Evolutionary conservation across 2,113 vertebrate genomes (phyloP).

Genomic region (Chaetodon trifascialis): DNA sequence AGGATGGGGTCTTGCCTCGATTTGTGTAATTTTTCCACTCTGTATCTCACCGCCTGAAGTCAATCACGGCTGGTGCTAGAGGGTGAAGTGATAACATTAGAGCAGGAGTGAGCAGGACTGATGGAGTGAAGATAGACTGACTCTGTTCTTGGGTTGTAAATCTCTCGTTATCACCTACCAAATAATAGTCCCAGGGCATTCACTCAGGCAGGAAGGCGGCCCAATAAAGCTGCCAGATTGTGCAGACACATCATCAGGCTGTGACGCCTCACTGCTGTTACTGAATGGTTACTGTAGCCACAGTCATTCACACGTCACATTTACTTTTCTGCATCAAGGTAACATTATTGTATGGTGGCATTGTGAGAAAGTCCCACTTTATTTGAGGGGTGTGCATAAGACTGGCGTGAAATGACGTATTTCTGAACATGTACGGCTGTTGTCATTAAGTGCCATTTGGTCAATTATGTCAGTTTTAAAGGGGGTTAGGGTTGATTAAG

Average conservation of each 20-base stretch:
- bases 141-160: constrained; percentile 65
- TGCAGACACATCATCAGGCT: constrained; percentile 49
- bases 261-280: constrained; percentile 8
- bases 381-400: too few relatives aligned
- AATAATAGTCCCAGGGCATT: constrained; percentile 59
- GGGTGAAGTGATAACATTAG: constrained; percentile 53
- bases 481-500: too few relatives aligned
- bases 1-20: neutral
- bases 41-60: constrained; percentile 29
- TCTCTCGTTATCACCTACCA: constrained; percentile 75
- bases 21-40: constrained; percentile 12
- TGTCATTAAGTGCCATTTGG: too few relatives aligned
- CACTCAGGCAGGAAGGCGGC: constrained; percentile 30
- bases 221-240: constrained; percentile 68
- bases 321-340: neutral
- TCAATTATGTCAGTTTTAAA: too few relatives aligned
- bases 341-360: neutral
- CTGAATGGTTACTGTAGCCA: neutral
- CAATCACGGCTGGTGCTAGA: constrained; percentile 7
- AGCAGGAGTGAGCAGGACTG: constrained; percentile 45
- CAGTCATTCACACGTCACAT: neutral
- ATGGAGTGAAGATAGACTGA: constrained; percentile 65
- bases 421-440: too few relatives aligned
- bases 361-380: neutral
- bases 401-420: too few relatives aligned